Conservation (phyloP, 2,797 vertebrate species). For the Melanotaenia parkinsoni region DNA sequence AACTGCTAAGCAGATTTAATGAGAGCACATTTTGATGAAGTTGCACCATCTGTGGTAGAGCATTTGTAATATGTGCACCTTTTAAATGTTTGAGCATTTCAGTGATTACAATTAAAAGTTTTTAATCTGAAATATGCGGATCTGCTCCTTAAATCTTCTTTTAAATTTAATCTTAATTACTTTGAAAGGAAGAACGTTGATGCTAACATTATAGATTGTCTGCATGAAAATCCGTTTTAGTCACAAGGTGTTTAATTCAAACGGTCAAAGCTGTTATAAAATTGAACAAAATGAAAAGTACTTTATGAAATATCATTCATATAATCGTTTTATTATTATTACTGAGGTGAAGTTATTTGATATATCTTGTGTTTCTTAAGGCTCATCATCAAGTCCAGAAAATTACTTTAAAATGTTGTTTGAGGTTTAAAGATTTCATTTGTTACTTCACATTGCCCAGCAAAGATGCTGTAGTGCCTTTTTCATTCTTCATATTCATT, state of each 20-base stretch:
- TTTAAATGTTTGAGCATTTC: constrained; percentile 30
- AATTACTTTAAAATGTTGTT: constrained; percentile 1
- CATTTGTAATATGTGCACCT: constrained; percentile 10
- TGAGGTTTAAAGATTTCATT: no score
- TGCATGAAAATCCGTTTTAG: constrained; percentile 2
- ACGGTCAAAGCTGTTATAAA: constrained; percentile 4
- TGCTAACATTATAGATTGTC: background rate
- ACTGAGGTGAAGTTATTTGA: background rate
- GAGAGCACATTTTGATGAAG: constrained; percentile 69
- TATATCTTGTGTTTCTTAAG: background rate
- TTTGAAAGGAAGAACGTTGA: constrained; percentile 30
- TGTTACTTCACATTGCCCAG: no score
- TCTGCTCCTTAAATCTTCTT: constrained; percentile 38
- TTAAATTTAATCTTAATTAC: constrained; percentile 26
- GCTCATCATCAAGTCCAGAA: constrained; percentile 6
- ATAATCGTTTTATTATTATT: no score
- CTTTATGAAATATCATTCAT: background rate
- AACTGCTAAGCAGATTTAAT: constrained; percentile 65
- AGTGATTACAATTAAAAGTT: constrained; percentile 33
- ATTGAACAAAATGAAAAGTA: background rate
- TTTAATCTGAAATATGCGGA: constrained; percentile 34
- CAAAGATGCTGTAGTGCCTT: no score
- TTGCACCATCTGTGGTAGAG: constrained; percentile 40
- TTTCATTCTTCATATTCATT: no score
- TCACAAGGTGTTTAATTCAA: background rate